Evolutionary conservation across 2,888 invertebrate species (phyloP), one percentile per base, ranked within the genome.

Genomic region (Drosophila neonasuta): DNA sequence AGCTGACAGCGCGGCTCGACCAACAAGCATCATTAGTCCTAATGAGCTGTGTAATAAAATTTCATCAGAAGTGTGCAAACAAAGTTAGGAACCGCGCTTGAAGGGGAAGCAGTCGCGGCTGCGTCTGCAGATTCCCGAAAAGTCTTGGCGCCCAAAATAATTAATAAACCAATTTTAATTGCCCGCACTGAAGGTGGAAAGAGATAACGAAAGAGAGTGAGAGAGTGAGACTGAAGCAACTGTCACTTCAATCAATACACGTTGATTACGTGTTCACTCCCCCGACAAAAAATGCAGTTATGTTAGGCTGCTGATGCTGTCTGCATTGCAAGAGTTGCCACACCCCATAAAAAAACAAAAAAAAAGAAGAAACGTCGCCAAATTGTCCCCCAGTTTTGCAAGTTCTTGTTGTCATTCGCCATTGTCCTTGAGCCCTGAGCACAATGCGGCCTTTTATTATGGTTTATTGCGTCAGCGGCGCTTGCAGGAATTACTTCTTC

Each of bases 11-110:
- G n/a, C n/a, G 51, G 29, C 36, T 36, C 41, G 42, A 65, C 67
- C 64, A 82, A 77, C 84, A 77, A 83, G 86, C 86, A 80, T 86
- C 86, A 86, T 81, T 81, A 81, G 86, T 86, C 79, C 80, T 86
- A 81, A 81, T 81, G 86, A 81, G 80, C 84, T 84, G 84, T 86
- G 84, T 75, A 83, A 81, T 77, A 77, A 75, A 77, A 83, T 83
- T 72, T 63, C 81, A 80, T 68, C 60, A 71, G 67, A 68, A 74
- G 65, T 72, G 73, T 57, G 71, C 65, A 74, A 75, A 68, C 67
- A 77, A 68, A 74, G 42, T 80, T 66, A 32, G 11, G 49, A n/a
- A n/a, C 10, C 6, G 0, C 24, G 4, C 24, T 24, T 7, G 7
- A 11, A 8, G 39, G 34, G 13, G 9, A 24, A 10, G 17, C 34